Base-by-base conservation (phyloP, 1,140 invertebrate genomes). In the Megalonaias nervosa region DNA sequence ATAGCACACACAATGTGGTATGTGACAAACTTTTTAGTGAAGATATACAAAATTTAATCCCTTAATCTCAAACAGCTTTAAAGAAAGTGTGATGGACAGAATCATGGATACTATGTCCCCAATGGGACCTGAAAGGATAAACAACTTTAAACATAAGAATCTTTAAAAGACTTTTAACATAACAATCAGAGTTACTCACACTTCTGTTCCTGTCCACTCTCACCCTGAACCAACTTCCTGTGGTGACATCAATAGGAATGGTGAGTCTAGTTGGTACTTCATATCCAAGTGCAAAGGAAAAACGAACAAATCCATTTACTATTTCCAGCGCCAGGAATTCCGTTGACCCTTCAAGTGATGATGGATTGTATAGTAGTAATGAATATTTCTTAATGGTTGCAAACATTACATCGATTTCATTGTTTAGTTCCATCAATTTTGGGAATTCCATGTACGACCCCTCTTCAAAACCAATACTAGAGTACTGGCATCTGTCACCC, bases 311-410 rank as follows among this genome's bases (percentile, higher is more conserved):
- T 0, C 96, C 96, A 59, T 94, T 93, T 1, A 97, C 92, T 68
- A 99, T 88, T 91, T 99, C 96, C 61, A 99, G 92, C 0, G 97
- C 96, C 55, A 99, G 93, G 87, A 98, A 98, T 48, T 93, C 95
- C 86, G 96, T 95, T 14, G 75, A 73, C 6, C 71, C 68, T 17
- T 38, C 67, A 2, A 71, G 67, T 0, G 93, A 91, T 1, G 96
- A 97, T 85, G 95, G 98, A 83, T 98, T 98, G 90, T 98, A 98
- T 0, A 97, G 92, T 0, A 99, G 89, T 12, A 99, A 91, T 2
- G 96, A 94, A 88, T 97, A 94, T 0, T 93, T 93, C 89, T 97
- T 97, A 0, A 95, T 96, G 0, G 97, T 98, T 16, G 97, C 95
- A 89, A 98, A 98, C 19, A 83, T 84, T 4, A 89, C 31, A 26